phyloP scores from a whole-genome alignment of 2,888 invertebrate genomes.

The Eupithecia pulchellata region DNA sequence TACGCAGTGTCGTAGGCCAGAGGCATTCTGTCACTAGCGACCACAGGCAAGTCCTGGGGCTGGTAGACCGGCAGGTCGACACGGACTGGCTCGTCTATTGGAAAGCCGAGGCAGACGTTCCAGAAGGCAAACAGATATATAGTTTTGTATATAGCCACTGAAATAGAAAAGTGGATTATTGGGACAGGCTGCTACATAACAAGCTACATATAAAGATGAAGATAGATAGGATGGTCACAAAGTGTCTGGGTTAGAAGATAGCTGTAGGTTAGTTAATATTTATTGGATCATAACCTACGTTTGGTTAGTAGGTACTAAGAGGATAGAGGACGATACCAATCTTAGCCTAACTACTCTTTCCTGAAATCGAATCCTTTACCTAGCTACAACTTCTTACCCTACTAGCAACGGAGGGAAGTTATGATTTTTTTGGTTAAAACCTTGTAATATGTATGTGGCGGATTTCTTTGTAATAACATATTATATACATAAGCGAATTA shows the following conservation, averaged over 20 bases:
- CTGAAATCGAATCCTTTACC: not conserved
- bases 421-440: no score
- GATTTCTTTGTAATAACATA: no score
- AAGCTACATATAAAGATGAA: no score
- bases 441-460: no score
- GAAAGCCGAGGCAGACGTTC: constrained; percentile 58
- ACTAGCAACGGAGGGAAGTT: no score
- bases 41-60: constrained; percentile 47
- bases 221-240: no score
- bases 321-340: not conserved
- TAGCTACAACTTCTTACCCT: not conserved
- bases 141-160: constrained; percentile 58
- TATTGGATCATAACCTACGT: not conserved
- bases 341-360: not conserved
- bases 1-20: constrained; percentile 31
- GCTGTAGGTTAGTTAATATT: no score
- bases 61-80: constrained; percentile 76
- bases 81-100: constrained; percentile 69
- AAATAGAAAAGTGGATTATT: constrained; percentile 33
- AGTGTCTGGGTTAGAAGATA: no score
- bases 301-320: not conserved
- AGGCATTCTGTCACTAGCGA: constrained; percentile 45
- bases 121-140: constrained; percentile 49
- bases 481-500: no score
- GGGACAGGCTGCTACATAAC: no score